Conservation (phyloP, 2,888 invertebrate species). For the Sepioteuthis lessoniana region DNA sequence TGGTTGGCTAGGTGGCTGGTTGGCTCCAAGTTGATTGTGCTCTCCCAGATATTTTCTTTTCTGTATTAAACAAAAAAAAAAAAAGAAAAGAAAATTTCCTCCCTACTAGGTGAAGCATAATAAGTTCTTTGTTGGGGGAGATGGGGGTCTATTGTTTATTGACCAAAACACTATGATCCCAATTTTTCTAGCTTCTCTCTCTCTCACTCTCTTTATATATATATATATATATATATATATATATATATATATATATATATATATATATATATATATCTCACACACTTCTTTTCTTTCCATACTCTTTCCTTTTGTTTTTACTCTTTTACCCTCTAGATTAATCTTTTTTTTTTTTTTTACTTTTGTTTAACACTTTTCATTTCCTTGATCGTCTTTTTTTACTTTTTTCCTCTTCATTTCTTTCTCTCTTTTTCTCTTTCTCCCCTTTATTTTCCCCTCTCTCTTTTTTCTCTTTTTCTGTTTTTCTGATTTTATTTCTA, state of each 20-base stretch:
- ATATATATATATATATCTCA: no score
- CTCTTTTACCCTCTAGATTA: no score
- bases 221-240: no score
- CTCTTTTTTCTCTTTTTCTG: neutral
- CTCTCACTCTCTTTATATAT: neutral
- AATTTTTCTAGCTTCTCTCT: neutral
- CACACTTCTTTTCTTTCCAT: no score
- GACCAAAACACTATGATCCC: neutral
- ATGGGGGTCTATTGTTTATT: neutral
- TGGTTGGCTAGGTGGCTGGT: neutral
- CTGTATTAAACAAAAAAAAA: neutral
- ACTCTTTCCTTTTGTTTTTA: no score
- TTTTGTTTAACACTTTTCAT: no score
- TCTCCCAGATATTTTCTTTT: neutral
- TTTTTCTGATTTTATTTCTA: no score
- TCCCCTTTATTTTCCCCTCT: neutral
- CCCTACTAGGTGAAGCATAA: neutral
- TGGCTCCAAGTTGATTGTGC: neutral
- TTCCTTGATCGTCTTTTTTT: no score
- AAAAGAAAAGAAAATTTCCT: no score
- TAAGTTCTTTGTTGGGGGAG: neutral
- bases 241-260: no score
- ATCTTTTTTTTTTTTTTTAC: no score
- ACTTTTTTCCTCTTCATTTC: no score
- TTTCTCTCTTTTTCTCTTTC: neutral